Base-by-base conservation (phyloP, 2,888 invertebrate species). In the Melinaea marsaeus region DNA sequence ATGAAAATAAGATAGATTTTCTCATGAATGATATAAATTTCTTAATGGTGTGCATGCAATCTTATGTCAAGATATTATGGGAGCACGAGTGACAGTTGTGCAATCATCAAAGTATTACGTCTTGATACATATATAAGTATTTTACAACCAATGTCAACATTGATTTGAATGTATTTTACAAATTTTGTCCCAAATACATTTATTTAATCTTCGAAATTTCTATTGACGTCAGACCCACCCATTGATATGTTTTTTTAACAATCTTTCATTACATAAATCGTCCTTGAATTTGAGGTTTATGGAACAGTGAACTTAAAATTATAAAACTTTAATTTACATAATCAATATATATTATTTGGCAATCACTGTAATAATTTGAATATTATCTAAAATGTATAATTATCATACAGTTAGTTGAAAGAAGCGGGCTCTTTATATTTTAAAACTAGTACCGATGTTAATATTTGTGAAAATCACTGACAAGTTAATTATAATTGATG, bases 51-150 rank as follows among this genome's bases (percentile, higher is more conserved):
- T 59, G 57, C 63, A 68, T 63, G 61, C 68, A 55, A 69, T 65
- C 70, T 70, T 71, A 71, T 72, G 71, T 71, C 68, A 71, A 73
- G 68, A 70, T 70, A 69, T 70, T 71, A 67, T 68, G 58, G 60
- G 67, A 65, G 71, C 71, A 72, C 72, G 71, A 69, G 71, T 71
- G 67, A 57, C 56, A 54, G 65, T 74, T 74, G 70, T 66, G 70
- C 68, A 75, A 75, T 68, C 63, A 64, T 69, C 61, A 63, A 65
- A 67, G 65, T 63, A 65, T 70, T 68, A 63, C 64, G 60, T 64
- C 22, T 22, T 22, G 22, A 57, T 60, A 62, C 64, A 58, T 64
- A 59, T 59, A 60, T 9, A 42, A 9, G 9, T 42, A 3, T 9
- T 9, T 37, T 42, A 42, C 42, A 42, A 42, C 42, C 7, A 9